Conservation (phyloP, 2,888 invertebrate species). For the Euzetes globulus region DNA sequence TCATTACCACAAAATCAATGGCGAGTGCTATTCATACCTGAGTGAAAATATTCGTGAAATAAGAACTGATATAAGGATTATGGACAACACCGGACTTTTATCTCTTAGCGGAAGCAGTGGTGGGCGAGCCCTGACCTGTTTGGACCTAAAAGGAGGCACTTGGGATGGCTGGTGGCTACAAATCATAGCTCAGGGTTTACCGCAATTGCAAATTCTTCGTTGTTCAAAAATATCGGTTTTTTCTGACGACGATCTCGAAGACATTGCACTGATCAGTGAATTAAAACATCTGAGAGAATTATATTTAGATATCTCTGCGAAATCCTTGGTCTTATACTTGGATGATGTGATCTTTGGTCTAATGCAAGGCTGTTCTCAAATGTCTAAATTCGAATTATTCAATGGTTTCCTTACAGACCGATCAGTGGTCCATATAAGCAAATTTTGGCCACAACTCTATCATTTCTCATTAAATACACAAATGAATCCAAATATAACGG, state of each 20-base stretch:
- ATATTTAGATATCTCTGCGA: background rate
- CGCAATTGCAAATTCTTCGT: background rate
- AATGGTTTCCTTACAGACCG: background rate
- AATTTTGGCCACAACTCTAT: background rate
- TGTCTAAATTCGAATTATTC: background rate
- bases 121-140: background rate
- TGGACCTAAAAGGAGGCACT: background rate
- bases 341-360: background rate
- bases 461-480: background rate
- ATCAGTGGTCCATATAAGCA: background rate
- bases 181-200: background rate
- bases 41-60: background rate
- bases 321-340: background rate
- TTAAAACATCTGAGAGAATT: background rate
- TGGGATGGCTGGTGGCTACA: background rate
- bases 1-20: background rate
- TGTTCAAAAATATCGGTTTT: background rate
- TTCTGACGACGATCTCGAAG: background rate
- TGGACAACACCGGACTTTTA: background rate
- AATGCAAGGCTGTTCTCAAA: constrained; percentile 8
- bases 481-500: background rate
- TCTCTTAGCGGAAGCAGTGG: background rate
- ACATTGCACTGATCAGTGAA: background rate
- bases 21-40: background rate
- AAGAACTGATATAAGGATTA: background rate